These are phyloP conservation scores for Toxotes jaculatrix DNA, from an alignment of 2,113 vertebrate species.

Conservation along the genomic window DNA sequence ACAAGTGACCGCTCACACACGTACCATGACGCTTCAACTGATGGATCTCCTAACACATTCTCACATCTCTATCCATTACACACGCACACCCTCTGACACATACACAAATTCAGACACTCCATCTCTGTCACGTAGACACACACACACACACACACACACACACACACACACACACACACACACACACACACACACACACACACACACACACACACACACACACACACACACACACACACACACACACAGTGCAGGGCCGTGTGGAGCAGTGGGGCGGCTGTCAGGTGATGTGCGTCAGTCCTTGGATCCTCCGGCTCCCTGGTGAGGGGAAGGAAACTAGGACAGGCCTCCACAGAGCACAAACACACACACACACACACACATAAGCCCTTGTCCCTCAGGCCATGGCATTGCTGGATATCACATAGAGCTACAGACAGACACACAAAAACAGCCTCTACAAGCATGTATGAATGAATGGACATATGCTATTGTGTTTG, in stretches of 20 bases:
- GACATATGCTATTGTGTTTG: constrained; percentile 35
- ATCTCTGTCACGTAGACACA: constrained; percentile 55
- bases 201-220: constrained; percentile 15
- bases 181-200: constrained; percentile 43
- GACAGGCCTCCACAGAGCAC: constrained; percentile 86
- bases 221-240: constrained; percentile 22
- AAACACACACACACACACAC: constrained; percentile 55
- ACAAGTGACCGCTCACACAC: constrained; percentile 21
- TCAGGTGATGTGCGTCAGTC: constrained; percentile 88
- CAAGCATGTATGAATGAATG: constrained; percentile 34
- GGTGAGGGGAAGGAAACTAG: constrained; percentile 85
- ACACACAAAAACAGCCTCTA: constrained; percentile 58
- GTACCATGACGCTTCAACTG: constrained; percentile 41
- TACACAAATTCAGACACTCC: constrained; percentile 55
- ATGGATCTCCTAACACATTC: constrained; percentile 65
- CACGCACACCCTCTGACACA: constrained; percentile 49
- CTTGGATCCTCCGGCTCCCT: constrained; percentile 85
- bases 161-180: background rate
- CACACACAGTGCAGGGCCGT: constrained; percentile 62
- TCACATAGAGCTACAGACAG: constrained; percentile 68
- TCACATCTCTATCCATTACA: constrained; percentile 47
- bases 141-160: constrained; percentile 37
- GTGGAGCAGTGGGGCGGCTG: constrained; percentile 82
- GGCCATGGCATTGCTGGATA: constrained; percentile 80
- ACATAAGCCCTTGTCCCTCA: constrained; percentile 72